A percentile compares a stretch with the other conserved stretches of the same genome.
phyloP scores from a whole-genome alignment of 2,888 invertebrate species.

The Galeopsomyia nigrocyanea region DNA sequence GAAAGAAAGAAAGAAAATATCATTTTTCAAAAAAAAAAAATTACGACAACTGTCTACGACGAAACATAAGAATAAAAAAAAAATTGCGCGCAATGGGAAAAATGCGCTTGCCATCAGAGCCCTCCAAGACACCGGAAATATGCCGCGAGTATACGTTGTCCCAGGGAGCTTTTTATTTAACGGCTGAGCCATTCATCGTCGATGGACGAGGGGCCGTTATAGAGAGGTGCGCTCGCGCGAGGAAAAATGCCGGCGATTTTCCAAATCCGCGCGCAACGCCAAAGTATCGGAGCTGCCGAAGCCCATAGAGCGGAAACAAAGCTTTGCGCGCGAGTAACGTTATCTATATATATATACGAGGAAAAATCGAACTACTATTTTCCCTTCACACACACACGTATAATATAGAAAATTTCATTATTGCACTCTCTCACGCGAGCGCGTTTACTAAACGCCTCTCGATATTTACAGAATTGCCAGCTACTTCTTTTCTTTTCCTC shows the following conservation, averaged over 20 bases:
- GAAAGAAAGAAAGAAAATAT: too few relatives aligned
- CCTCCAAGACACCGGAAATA: too few relatives aligned
- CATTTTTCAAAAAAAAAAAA: too few relatives aligned
- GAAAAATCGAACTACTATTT: conserved; percentile 3
- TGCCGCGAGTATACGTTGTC: too few relatives aligned
- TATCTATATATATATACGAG: too few relatives aligned
- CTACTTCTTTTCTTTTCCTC: too few relatives aligned
- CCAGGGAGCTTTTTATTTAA: conserved; percentile 30
- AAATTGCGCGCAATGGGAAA: too few relatives aligned
- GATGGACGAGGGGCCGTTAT: conserved; percentile 31
- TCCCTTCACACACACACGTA: neutral
- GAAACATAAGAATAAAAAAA: too few relatives aligned
- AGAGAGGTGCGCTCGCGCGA: conserved; percentile 45
- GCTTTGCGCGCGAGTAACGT: conserved; percentile 5
- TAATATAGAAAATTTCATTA: conserved; percentile 18
- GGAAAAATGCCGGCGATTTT: conserved; percentile 59
- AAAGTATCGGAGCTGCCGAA: conserved; percentile 19
- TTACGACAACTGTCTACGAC: too few relatives aligned
- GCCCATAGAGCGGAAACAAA: conserved; percentile 2
- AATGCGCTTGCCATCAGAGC: too few relatives aligned
- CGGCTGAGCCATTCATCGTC: conserved; percentile 24
- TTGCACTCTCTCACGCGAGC: neutral
- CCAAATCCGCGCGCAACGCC: conserved; percentile 54
- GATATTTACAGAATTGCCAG: too few relatives aligned
- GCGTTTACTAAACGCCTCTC: too few relatives aligned